Percentiles rank a stretch among this genome's conserved stretches.
Evolutionary conservation across 2,888 invertebrate species (phyloP).

Genomic region (Drosophila putrida): DNA sequence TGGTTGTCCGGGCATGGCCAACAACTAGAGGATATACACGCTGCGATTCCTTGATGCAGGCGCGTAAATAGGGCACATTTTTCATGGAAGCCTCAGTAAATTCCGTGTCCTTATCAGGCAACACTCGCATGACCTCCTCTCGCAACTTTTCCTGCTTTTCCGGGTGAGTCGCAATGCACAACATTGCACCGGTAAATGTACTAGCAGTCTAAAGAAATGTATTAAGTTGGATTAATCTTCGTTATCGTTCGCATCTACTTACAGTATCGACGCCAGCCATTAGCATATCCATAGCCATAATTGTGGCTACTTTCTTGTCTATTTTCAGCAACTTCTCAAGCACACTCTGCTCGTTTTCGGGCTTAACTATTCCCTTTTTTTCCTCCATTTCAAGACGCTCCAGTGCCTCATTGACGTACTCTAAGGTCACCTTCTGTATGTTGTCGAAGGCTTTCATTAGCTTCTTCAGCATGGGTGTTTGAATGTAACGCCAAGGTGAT

Average conservation of each 20-base stretch:
- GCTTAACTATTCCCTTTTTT: constrained; percentile 56
- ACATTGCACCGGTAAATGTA: constrained; percentile 63
- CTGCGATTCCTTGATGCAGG: constrained; percentile 91
- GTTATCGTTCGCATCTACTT: constrained; percentile 30
- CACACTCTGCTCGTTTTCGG: constrained; percentile 86
- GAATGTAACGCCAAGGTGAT: constrained; percentile 61
- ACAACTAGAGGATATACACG: constrained; percentile 87
- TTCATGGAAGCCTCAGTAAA: constrained; percentile 86
- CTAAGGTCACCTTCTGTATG: constrained; percentile 65
- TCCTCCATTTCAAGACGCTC: constrained; percentile 62
- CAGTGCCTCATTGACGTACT: constrained; percentile 83
- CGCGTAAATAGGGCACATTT: constrained; percentile 88
- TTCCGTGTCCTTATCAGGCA: constrained; percentile 85
- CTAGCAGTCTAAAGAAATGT: constrained; percentile 69
- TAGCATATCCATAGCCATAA: constrained; percentile 90
- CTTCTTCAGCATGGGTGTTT: constrained; percentile 54
- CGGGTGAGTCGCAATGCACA: constrained; percentile 87
- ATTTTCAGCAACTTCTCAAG: constrained; percentile 88
- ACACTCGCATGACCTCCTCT: constrained; percentile 86
- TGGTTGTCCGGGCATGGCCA: constrained; percentile 87
- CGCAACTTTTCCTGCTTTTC: constrained; percentile 89
- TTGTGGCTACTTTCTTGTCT: constrained; percentile 88
- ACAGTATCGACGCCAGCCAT: constrained; percentile 91
- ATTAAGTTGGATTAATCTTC: background rate
- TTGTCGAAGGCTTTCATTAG: constrained; percentile 69